These are phyloP conservation scores for Drosophila peninsularis DNA, from an alignment of 2,888 invertebrate species.

Conservation along the genomic window DNA sequence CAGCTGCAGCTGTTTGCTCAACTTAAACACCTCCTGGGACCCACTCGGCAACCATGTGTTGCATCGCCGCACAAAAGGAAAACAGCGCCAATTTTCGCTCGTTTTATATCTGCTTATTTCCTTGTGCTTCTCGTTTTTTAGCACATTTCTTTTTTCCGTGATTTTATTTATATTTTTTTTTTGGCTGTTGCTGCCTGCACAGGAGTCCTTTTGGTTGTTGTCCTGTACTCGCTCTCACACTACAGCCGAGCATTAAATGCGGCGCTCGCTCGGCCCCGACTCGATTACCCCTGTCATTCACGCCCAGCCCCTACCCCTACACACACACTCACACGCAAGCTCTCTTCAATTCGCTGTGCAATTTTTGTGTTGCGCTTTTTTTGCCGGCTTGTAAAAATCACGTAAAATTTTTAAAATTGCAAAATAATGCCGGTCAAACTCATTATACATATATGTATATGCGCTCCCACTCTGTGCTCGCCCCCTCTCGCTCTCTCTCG, in stretches of 20 bases:
- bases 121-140: conserved; percentile 17
- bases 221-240: conserved; percentile 50
- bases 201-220: conserved; percentile 24
- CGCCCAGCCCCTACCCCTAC: not conserved
- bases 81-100: conserved; percentile 37
- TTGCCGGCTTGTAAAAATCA: conserved; percentile 66
- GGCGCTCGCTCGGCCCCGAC: conserved; percentile 32
- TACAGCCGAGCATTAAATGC: conserved; percentile 34
- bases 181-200: conserved; percentile 24
- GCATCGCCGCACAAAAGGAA: conserved; percentile 38
- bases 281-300: conserved; percentile 5
- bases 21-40: conserved; percentile 59
- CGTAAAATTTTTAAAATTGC: conserved; percentile 73
- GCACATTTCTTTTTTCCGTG: conserved; percentile 14
- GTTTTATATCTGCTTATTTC: conserved; percentile 61
- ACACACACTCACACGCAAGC: not conserved
- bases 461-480: conserved; percentile 1
- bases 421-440: conserved; percentile 78
- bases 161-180: conserved; percentile 16
- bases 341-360: conserved; percentile 19
- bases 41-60: conserved; percentile 66
- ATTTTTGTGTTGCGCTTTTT: conserved; percentile 45
- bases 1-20: conserved; percentile 18
- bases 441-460: conserved; percentile 58
- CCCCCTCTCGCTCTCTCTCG: not conserved